Percentiles rank a stretch among this genome's conserved stretches.
Conservation (phyloP, 1,140 invertebrate species). For the Pseudobourletiella spinata region DNA sequence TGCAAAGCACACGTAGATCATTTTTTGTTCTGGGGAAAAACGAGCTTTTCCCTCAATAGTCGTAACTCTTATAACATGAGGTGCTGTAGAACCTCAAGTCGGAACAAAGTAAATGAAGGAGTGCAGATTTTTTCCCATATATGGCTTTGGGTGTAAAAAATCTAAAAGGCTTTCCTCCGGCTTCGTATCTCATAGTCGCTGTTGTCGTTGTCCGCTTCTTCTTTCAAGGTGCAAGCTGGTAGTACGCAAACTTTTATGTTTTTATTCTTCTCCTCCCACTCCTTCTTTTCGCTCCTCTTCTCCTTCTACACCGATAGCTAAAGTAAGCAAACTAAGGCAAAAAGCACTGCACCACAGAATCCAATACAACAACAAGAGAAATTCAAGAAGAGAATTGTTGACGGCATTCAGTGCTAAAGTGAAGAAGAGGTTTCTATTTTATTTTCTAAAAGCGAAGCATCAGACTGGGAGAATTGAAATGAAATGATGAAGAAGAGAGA, state of each 20-base stretch:
- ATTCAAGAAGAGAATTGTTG: conserved; percentile 12
- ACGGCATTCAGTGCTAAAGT: conserved; percentile 11
- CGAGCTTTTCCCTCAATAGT: too few species aligned
- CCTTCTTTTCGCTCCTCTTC: neutral
- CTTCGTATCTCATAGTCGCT: too few species aligned
- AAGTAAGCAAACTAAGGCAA: conserved; percentile 11
- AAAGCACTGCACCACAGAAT: conserved; percentile 4
- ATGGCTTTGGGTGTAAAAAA: too few species aligned
- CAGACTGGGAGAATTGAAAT: conserved; percentile 12
- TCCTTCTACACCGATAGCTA: neutral
- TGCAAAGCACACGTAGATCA: too few species aligned
- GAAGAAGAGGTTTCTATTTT: conserved; percentile 14
- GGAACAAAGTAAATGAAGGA: too few species aligned
- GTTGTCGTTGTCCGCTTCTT: neutral
- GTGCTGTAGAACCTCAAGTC: too few species aligned
- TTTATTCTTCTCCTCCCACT: neutral
- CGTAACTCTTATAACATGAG: too few species aligned
- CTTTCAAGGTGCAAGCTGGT: neutral
- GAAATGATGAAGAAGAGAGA: conserved; percentile 12
- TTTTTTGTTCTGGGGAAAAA: too few species aligned
- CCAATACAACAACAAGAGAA: conserved; percentile 8
- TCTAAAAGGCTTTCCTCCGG: too few species aligned
- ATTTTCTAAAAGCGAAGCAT: conserved; percentile 11
- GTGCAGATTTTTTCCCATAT: too few species aligned
- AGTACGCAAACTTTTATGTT: neutral